Base-by-base conservation (phyloP, 1,140 invertebrate genomes). In the Homalodisca vitripennis region DNA sequence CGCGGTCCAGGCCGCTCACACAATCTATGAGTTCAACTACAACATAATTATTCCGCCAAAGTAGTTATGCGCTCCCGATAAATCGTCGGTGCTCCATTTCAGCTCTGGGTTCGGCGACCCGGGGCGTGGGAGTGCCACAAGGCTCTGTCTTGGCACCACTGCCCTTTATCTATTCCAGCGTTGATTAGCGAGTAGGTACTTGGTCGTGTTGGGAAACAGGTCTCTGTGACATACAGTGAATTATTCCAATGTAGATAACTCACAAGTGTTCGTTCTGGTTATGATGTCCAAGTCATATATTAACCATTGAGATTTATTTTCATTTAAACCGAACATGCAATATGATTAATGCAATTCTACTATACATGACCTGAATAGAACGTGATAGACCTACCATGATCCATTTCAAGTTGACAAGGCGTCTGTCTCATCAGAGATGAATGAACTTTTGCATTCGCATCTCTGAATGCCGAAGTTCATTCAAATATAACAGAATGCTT, bases 41-140 rank as follows among this genome's bases (percentile, higher is more conserved):
- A 51, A 51, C 48, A 51, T 51, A 51, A 51, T 51, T 51, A 51
- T 51, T 51, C 3, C 17, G 6, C 48, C n/a, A n/a, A 10, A 51
- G 48, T 20, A 22, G 48, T 51, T 51, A 14, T 20, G 48, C n/a
- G 17, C 3, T 3, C 48, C 22, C 17, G 17, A 51, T n/a, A 51
- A 51, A 20, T 51, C 17, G 14, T 51, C 6, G 3, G 14, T 51
- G 48, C 48, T 51, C 48, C 48, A 51, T 51, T 51, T 51, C 48
- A 20, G 48, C 48, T 20, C 48, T n/a, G n/a, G n/a, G n/a, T n/a
- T n/a, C n/a, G n/a, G 48, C 22, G 48, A 14, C 14, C 3, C n/a
- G 3, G 48, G 14, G n/a, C 22, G 48, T 51, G 48, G 48, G 48
- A 51, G 48, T 51, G n/a, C n/a, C 17, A 51, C 48, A 51, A 51